A percentile compares a stretch with the other conserved stretches of the same genome.
phyloP scores from a whole-genome alignment of 2,888 invertebrate genomes.

The Xanthorhoe spadicearia region DNA sequence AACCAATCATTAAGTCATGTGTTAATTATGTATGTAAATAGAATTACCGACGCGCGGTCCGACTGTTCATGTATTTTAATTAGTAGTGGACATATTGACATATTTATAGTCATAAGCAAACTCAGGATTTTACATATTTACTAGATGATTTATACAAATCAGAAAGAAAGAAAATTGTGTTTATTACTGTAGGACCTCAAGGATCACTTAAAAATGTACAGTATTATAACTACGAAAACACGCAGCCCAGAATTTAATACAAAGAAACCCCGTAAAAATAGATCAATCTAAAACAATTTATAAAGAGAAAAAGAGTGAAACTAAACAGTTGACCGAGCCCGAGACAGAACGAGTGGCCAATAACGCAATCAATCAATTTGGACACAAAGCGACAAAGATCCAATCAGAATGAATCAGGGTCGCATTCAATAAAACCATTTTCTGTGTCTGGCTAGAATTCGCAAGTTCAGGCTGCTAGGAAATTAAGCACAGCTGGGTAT shows the following conservation, averaged over 20 bases:
- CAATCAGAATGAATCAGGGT: constrained; percentile 45
- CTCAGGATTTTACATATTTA: too few species aligned
- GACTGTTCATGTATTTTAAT: constrained; percentile 20
- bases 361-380: constrained; percentile 44
- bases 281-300: constrained; percentile 18
- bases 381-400: constrained; percentile 45
- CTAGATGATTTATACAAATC: too few species aligned
- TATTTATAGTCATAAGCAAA: not conserved
- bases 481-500: not conserved
- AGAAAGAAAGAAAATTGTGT: too few species aligned
- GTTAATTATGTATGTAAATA: constrained; percentile 42
- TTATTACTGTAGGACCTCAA: too few species aligned
- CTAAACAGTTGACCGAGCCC: constrained; percentile 11
- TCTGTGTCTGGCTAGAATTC: constrained; percentile 44
- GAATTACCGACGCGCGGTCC: constrained; percentile 30
- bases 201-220: too few species aligned
- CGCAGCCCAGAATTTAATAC: too few species aligned
- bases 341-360: constrained; percentile 34
- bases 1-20: constrained; percentile 36
- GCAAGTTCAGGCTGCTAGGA: constrained; percentile 32
- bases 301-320: constrained; percentile 14
- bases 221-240: too few species aligned
- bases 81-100: constrained; percentile 12
- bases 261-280: too few species aligned
- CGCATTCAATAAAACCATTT: constrained; percentile 46